phyloP scores from a whole-genome alignment of 2,888 invertebrate genomes.

The Sclerodermus sp. region DNA sequence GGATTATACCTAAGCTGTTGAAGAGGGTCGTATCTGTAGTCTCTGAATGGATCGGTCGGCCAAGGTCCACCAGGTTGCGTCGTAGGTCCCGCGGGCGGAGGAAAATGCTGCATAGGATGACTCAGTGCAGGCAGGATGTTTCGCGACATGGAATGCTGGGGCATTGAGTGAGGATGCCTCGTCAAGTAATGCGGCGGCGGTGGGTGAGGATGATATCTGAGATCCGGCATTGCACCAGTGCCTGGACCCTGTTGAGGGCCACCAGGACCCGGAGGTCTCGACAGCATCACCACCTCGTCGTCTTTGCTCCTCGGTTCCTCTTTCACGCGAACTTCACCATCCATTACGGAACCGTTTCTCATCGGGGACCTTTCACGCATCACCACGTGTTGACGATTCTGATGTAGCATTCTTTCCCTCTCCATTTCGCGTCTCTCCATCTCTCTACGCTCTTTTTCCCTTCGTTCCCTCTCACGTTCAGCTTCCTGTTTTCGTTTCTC shows the following conservation, averaged over 20 bases:
- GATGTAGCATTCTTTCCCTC: conserved; percentile 61
- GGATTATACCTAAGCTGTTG: conserved; percentile 72
- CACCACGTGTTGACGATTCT: conserved; percentile 44
- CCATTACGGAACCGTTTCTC: conserved; percentile 64
- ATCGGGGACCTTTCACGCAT: conserved; percentile 73
- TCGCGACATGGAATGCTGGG: conserved; percentile 61
- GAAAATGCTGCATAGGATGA: conserved; percentile 60
- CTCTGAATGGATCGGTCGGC: conserved; percentile 70
- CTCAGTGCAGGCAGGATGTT: conserved; percentile 60
- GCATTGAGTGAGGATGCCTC: conserved; percentile 58
- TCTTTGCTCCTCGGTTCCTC: conserved; percentile 68
- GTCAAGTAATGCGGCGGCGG: conserved; percentile 59
- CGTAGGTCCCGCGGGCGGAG: conserved; percentile 56
- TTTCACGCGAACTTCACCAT: conserved; percentile 64
- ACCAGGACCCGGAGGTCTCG: conserved; percentile 40
- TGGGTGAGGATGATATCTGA: conserved; percentile 63
- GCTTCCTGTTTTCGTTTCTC: conserved; percentile 40
- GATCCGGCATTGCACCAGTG: conserved; percentile 59
- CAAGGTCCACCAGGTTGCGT: conserved; percentile 64
- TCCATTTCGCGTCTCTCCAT: conserved; percentile 64
- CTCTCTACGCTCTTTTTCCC: conserved; percentile 62
- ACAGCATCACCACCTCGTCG: conserved; percentile 59
- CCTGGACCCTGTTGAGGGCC: conserved; percentile 37
- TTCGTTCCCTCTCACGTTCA: conserved; percentile 58
- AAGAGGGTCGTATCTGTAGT: conserved; percentile 71